A percentile compares a stretch with the other conserved stretches of the same genome.
These are phyloP conservation scores for Troilus luridus DNA, from an alignment of 2,888 invertebrate genomes.

Conservation along the genomic window DNA sequence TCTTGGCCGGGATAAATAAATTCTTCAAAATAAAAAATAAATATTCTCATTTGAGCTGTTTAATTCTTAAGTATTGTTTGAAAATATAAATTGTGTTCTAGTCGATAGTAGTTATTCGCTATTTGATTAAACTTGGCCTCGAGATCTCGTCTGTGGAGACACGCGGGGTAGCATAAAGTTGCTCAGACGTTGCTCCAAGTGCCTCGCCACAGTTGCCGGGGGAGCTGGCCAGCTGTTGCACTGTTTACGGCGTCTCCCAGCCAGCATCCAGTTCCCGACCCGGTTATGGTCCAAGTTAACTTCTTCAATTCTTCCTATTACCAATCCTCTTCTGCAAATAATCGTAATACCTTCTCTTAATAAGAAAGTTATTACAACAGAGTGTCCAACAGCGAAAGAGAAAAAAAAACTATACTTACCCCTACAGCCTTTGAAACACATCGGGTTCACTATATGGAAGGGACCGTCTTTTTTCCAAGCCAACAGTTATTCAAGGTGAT, in stretches of 20 bases:
- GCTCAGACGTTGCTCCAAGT: background rate
- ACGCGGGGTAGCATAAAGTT: background rate
- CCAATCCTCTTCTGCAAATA: background rate
- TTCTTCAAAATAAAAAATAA: too few species aligned
- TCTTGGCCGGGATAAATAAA: too few species aligned
- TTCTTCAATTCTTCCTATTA: background rate
- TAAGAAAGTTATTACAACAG: background rate
- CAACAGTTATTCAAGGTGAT: too few species aligned
- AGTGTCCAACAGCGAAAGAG: too few species aligned
- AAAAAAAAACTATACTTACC: too few species aligned
- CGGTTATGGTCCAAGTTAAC: background rate
- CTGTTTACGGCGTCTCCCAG: constrained; percentile 14
- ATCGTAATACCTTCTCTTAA: background rate
- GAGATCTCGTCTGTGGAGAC: background rate
- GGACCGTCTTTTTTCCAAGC: too few species aligned
- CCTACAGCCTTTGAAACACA: too few species aligned
- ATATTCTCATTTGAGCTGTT: too few species aligned
- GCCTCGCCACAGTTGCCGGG: background rate
- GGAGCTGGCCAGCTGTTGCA: background rate
- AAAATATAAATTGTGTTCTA: too few species aligned
- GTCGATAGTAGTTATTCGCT: too few species aligned
- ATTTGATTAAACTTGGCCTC: background rate
- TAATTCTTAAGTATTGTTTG: too few species aligned
- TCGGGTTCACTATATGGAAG: too few species aligned
- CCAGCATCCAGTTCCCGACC: background rate